These are phyloP conservation scores for Morpho achilles DNA, from an alignment of 2,888 invertebrate species.

Conservation along the genomic window DNA sequence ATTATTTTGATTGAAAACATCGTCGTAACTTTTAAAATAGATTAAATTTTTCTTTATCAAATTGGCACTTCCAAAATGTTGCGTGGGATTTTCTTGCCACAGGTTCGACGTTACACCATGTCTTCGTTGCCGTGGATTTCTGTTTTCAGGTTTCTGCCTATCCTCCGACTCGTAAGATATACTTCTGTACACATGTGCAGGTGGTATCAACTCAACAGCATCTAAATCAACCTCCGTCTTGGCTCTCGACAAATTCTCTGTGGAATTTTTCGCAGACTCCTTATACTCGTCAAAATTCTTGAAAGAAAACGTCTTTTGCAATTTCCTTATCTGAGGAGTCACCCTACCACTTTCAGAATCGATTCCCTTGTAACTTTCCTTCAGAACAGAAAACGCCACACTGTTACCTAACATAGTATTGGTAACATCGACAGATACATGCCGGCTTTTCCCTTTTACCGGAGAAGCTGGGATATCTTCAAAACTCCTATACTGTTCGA, in stretches of 20 bases:
- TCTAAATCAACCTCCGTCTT: conserved; percentile 32
- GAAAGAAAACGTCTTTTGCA: conserved; percentile 55
- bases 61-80: conserved; percentile 42
- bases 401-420: conserved; percentile 37
- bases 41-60: conserved; percentile 43
- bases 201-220: conserved; percentile 10
- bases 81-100: conserved; percentile 41
- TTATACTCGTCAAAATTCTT: conserved; percentile 35
- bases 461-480: conserved; percentile 70
- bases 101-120: conserved; percentile 40
- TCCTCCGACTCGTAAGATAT: conserved; percentile 38
- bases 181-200: conserved; percentile 40
- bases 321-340: conserved; percentile 55
- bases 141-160: conserved; percentile 24
- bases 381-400: conserved; percentile 48
- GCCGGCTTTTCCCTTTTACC: conserved; percentile 57
- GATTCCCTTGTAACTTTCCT: conserved; percentile 55
- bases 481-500: conserved; percentile 54
- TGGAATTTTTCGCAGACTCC: conserved; percentile 37
- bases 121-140: conserved; percentile 41
- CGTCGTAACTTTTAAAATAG: conserved; percentile 51
- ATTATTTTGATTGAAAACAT: conserved; percentile 32
- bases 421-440: conserved; percentile 54
- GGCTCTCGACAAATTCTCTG: conserved; percentile 30
- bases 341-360: conserved; percentile 39